A percentile compares a stretch with the other conserved stretches of the same genome.
Conservation (phyloP, 2,888 invertebrate genomes). For the Diarsia dahlii region DNA sequence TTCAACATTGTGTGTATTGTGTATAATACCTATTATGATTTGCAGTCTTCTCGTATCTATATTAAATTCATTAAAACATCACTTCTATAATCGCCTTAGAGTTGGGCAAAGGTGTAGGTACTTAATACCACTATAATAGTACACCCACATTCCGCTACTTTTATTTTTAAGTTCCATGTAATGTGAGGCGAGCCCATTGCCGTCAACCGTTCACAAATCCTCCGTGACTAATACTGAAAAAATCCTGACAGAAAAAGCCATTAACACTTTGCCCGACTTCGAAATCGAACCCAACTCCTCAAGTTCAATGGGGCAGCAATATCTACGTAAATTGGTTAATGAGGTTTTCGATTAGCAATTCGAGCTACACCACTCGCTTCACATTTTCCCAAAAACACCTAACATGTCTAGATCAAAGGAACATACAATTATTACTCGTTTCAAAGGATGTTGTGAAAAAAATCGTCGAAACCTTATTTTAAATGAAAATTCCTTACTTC, state of each 20-base stretch:
- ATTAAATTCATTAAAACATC: not conserved
- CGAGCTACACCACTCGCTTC: not conserved
- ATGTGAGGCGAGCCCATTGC: no score
- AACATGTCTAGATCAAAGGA: not conserved
- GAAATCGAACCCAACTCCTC: no score
- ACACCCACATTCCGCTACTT: not conserved
- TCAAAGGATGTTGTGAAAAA: not conserved
- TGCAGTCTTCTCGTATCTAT: not conserved
- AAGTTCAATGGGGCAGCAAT: not conserved
- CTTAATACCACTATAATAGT: no score
- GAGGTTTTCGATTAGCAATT: not conserved
- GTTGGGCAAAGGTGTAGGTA: not conserved
- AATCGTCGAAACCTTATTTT: not conserved
- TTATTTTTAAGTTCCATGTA: no score
- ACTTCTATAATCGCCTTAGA: not conserved
- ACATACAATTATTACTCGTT: not conserved
- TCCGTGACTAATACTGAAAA: no score
- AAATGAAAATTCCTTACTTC: not conserved
- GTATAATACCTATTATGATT: not conserved
- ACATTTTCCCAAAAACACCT: not conserved
- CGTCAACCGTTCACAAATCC: no score
- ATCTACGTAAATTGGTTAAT: not conserved
- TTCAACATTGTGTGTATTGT: not conserved
- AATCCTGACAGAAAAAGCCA: no score
- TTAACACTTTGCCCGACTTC: no score